These are phyloP conservation scores for Leptopilina clavipes DNA, from an alignment of 1,140 invertebrate species.

Conservation along the genomic window DNA sequence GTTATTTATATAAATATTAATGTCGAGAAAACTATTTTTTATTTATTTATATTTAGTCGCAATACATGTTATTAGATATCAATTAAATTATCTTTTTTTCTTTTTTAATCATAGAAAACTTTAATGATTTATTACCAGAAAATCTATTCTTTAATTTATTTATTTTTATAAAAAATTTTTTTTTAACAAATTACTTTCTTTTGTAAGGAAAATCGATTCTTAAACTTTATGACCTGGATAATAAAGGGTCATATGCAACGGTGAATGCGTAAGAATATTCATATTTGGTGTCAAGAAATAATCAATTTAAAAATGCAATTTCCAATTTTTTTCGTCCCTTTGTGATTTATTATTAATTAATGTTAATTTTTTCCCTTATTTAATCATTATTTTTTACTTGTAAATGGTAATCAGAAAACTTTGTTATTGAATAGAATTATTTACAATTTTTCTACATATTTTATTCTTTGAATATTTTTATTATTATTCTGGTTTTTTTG, in stretches of 20 bases:
- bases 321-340: not conserved
- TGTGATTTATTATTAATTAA: no score
- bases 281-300: not conserved
- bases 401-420: no score
- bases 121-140: not conserved
- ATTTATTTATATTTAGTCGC: not conserved
- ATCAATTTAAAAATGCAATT: not conserved
- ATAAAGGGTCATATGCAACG: conserved; percentile 25
- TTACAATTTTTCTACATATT: no score
- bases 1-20: not conserved
- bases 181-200: not conserved
- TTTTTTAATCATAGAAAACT: not conserved
- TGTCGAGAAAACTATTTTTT: not conserved
- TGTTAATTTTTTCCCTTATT: no score
- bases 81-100: not conserved
- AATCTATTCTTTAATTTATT: conserved; percentile 4
- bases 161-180: not conserved
- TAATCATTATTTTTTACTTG: no score
- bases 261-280: conserved; percentile 10
- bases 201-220: conserved; percentile 2
- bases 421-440: no score
- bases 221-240: conserved; percentile 28
- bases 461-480: no score
- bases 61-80: not conserved
- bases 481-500: no score